phyloP scores from a whole-genome alignment of 2,113 vertebrate genomes.

The Oreochromis niloticus region DNA sequence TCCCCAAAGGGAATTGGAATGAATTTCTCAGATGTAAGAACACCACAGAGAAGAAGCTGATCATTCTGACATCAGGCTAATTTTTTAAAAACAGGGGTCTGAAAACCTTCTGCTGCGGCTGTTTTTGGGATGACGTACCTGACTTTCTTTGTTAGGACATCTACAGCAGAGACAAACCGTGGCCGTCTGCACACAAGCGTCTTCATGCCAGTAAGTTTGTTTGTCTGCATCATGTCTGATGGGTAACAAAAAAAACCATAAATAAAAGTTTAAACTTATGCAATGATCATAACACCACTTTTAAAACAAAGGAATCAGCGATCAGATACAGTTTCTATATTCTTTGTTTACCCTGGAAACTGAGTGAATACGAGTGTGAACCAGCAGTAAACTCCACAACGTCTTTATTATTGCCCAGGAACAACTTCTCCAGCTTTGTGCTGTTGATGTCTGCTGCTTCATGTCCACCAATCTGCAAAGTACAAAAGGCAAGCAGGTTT shows the following conservation, averaged over 20 bases:
- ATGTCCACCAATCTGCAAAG: slow-evolving; percentile 30
- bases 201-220: slow-evolving; percentile 36
- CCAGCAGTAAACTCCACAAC: slow-evolving; percentile 59
- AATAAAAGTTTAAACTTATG: background rate
- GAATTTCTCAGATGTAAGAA: background rate
- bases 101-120: background rate
- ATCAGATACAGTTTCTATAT: background rate
- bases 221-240: slow-evolving; percentile 64
- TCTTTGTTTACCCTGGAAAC: slow-evolving; percentile 54
- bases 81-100: background rate
- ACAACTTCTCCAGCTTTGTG: slow-evolving; percentile 59
- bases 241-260: background rate
- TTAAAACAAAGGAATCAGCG: rapidly evolving
- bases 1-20: background rate
- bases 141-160: slow-evolving; percentile 16
- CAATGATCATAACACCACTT: rapidly evolving
- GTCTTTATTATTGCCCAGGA: slow-evolving; percentile 30
- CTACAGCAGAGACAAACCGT: slow-evolving; percentile 38
- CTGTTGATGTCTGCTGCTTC: slow-evolving; percentile 31
- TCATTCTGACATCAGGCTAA: background rate
- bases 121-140: background rate
- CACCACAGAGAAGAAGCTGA: rapidly evolving
- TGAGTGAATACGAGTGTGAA: slow-evolving; percentile 57
- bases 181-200: slow-evolving; percentile 53
- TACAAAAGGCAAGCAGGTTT: background rate